phyloP scores from a whole-genome alignment of 2,113 vertebrate species.

The Neolamprologus toae region DNA sequence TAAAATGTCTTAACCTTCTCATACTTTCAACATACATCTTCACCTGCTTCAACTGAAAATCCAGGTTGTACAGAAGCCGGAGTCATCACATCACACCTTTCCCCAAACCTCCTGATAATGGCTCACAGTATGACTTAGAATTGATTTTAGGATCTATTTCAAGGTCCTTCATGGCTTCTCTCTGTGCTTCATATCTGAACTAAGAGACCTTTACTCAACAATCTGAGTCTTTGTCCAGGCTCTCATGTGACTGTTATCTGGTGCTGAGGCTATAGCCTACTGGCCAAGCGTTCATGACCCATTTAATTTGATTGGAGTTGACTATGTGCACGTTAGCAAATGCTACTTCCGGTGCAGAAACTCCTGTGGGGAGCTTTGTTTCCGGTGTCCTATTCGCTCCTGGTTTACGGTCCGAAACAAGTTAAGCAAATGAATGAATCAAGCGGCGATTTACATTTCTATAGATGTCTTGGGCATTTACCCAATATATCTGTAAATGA shows the following conservation, averaged over 20 bases:
- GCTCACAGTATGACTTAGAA: not conserved
- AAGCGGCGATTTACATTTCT: too few species aligned
- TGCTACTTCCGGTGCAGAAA: too few species aligned
- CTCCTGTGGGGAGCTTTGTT: too few species aligned
- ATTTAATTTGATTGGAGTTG: not conserved
- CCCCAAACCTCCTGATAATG: not conserved
- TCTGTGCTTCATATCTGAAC: not conserved
- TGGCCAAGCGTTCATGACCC: not conserved
- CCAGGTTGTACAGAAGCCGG: not conserved
- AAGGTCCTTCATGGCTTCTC: not conserved
- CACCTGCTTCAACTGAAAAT: not conserved
- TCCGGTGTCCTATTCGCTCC: too few species aligned
- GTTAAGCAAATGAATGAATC: too few species aligned
- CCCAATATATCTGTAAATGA: too few species aligned
- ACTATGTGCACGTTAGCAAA: too few species aligned
- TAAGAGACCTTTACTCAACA: not conserved
- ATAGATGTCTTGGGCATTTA: too few species aligned
- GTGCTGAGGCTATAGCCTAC: not conserved
- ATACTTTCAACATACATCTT: not conserved
- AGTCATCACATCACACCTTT: not conserved
- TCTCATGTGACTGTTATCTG: not conserved
- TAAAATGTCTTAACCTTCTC: not conserved
- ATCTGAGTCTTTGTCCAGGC: not conserved
- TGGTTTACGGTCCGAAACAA: accelerated
- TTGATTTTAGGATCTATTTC: not conserved